Evolutionary conservation across 2,113 vertebrate genomes (phyloP).

Genomic region (Phodopus roborovskii): DNA sequence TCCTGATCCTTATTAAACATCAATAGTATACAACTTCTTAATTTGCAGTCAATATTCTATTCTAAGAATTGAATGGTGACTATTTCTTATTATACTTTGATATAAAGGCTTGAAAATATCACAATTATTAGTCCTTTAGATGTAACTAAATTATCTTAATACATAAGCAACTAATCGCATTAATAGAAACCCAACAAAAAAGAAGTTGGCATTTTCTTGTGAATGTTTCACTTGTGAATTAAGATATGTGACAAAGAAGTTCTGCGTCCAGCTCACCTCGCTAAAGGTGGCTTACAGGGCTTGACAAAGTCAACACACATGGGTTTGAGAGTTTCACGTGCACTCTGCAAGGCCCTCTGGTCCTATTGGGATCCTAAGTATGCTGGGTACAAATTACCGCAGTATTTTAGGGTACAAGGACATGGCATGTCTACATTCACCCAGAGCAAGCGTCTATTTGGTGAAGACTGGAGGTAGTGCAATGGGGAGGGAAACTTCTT

Average conservation of each 20-base stretch:
- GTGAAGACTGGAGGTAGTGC: background rate
- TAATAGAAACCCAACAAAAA: constrained; percentile 47
- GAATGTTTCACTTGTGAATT: background rate
- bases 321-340: background rate
- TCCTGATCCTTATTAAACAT: too few relatives aligned
- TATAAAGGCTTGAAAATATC: background rate
- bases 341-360: background rate
- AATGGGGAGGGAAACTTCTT: background rate
- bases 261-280: background rate
- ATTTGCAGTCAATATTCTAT: background rate
- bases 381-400: background rate
- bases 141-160: constrained; percentile 39
- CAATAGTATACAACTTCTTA: constrained; percentile 1
- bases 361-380: background rate
- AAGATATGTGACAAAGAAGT: background rate
- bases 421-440: background rate
- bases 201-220: constrained; percentile 15
- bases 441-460: background rate
- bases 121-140: constrained; percentile 13
- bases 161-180: constrained; percentile 6
- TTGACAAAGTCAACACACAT: background rate
- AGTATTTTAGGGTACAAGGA: background rate
- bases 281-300: background rate
- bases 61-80: constrained; percentile 43
- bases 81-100: constrained; percentile 41